phyloP scores from a whole-genome alignment of 2,888 invertebrate species.

The Rhopalosiphum nymphaeae region DNA sequence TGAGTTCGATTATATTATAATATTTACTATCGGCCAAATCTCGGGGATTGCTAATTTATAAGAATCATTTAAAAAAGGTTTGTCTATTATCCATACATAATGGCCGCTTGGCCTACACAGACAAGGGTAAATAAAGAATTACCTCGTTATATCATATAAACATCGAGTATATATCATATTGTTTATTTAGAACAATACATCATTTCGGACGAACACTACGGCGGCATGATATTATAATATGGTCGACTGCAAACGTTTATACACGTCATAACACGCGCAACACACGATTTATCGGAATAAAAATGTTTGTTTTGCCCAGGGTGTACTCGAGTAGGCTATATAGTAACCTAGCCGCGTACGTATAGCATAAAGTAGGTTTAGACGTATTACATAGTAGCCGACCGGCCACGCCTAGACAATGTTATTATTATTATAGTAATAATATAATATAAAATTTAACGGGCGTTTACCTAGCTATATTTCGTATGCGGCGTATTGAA shows the following conservation, averaged over 20 bases:
- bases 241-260: background rate
- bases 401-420: conserved; percentile 40
- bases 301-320: background rate
- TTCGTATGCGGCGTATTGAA: background rate
- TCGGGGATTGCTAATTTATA: background rate
- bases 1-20: background rate
- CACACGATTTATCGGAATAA: background rate
- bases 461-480: background rate
- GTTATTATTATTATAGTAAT: background rate
- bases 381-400: background rate
- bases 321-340: background rate
- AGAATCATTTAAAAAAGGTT: background rate
- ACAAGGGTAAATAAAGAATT: background rate
- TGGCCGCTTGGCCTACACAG: background rate
- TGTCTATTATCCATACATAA: background rate
- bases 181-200: conserved; percentile 8
- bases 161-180: background rate
- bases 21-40: background rate
- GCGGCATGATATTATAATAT: background rate
- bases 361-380: background rate
- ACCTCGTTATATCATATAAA: background rate
- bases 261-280: background rate
- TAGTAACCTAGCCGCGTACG: background rate
- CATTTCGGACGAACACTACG: background rate
- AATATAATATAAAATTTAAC: background rate